Base-by-base conservation (phyloP, 1,140 invertebrate species). In the Pogonus chalceus region DNA sequence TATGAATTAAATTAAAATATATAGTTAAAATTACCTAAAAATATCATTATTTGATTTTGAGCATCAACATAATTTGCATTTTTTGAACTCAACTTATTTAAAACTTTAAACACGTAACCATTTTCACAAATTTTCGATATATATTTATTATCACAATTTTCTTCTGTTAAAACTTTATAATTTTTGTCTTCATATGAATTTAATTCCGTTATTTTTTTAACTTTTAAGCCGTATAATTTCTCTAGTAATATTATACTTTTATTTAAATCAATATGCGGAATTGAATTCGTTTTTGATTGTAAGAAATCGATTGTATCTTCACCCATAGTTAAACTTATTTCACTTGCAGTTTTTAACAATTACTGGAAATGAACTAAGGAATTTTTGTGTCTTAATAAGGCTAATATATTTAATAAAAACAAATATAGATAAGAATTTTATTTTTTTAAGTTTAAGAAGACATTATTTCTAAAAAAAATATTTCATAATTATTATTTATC, bases 151-250 rank as follows among this genome's bases (percentile, higher is more conserved):
- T 54, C 37, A 14, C 46, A 37, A 12, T 16, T 22, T 23, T 49
- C 21, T 12, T 55, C 52, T 1, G 63, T 54, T 24, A 52, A 35
- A 24, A 69, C 54, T 46, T 63, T 61, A 57, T 80, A 92, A 69
- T 92, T 92, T 61, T 78, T 82, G 68, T 93, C 90, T 62, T 92
- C 87, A 63, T 92, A 93, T 10, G 83, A 81, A 55, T 87, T 81
- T 0, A 92, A 65, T 63, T 87, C 81, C n/a, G 69, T 75, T 1
- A 89, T 74, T 21, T 76, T 76, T 14, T 71, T 70, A 1, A 80
- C 77, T 3, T 76, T 74, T 9, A 90, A 76, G 1, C 85, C 85
- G 61, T 88, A 92, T 0, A 88, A 70, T 1, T 76, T 69, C 58
- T 80, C 69, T 0, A 81, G 69, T 1, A 90, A 62, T 2, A 74